Evolutionary conservation across 1,140 invertebrate species (phyloP).

Genomic region (Branchinecta lynchi): DNA sequence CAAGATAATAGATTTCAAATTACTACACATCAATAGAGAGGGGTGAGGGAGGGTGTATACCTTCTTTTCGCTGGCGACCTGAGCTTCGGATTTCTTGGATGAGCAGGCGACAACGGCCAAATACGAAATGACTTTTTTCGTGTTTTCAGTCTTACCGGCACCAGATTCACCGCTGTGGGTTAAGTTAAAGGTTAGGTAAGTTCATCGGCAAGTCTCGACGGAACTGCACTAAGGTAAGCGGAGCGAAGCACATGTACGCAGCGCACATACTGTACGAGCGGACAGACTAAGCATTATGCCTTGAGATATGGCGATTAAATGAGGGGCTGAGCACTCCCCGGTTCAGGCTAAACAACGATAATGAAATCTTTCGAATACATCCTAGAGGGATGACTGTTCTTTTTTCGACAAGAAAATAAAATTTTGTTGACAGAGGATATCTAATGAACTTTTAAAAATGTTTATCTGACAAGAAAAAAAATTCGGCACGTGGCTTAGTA

Average conservation of each 20-base stretch:
- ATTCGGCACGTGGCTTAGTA: too few species aligned
- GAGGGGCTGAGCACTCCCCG: too few species aligned
- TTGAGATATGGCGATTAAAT: too few species aligned
- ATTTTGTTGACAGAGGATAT: too few species aligned
- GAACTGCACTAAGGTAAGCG: neutral
- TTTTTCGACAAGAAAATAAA: too few species aligned
- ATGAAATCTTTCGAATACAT: too few species aligned
- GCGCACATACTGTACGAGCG: neutral
- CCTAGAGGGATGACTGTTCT: too few species aligned
- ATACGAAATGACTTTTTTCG: conserved; percentile 99
- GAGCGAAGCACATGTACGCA: neutral
- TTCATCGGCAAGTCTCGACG: neutral
- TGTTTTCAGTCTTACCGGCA: conserved; percentile 99
- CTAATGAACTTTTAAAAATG: too few species aligned
- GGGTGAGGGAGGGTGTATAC: conserved; percentile 12
- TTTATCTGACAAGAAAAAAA: too few species aligned
- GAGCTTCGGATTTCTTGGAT: conserved; percentile 48
- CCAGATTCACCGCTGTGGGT: conserved; percentile 82
- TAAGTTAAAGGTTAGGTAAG: conserved; percentile 11
- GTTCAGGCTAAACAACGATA: too few species aligned
- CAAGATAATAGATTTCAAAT: too few species aligned
- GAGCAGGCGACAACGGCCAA: conserved; percentile 89
- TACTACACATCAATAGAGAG: neutral
- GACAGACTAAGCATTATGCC: too few species aligned
- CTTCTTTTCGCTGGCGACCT: conserved; percentile 44